These are phyloP conservation scores for Cuniculus paca DNA, from an alignment of 2,797 vertebrate genomes.

Conservation along the genomic window DNA sequence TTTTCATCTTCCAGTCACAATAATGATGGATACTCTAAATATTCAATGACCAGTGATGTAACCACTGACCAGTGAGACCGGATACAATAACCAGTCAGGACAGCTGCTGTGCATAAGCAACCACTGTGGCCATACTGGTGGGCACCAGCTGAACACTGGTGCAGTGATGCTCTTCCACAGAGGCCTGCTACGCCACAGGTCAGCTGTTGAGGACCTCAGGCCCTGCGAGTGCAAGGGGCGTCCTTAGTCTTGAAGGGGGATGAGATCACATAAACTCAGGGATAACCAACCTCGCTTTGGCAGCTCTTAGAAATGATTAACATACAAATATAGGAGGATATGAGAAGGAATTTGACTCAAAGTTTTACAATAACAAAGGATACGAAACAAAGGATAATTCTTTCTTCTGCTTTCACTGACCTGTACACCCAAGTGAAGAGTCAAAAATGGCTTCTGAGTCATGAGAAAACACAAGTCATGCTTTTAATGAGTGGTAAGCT, in stretches of 20 bases:
- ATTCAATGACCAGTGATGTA: background rate
- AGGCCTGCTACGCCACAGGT: background rate
- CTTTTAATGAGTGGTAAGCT: background rate
- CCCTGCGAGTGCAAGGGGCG: background rate
- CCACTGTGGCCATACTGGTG: background rate
- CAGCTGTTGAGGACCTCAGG: background rate
- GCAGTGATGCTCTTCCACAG: background rate
- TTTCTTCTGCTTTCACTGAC: background rate
- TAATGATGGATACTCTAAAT: background rate
- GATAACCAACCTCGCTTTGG: background rate
- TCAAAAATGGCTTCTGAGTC: background rate
- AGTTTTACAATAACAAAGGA: background rate
- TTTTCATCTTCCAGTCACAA: background rate
- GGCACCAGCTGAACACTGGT: background rate
- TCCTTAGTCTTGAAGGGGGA: background rate
- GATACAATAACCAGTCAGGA: background rate
- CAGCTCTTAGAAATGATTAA: background rate
- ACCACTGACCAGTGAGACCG: background rate
- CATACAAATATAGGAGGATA: no score
- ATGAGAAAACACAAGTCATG: background rate
- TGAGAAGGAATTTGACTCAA: background rate
- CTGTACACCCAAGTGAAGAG: background rate
- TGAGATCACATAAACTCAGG: background rate
- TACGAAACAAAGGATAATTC: background rate
- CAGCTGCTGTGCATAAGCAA: no score